Percentiles rank a stretch among this genome's conserved stretches.
phyloP scores from a whole-genome alignment of 2,888 invertebrate genomes.

The Xylocampa areola region DNA sequence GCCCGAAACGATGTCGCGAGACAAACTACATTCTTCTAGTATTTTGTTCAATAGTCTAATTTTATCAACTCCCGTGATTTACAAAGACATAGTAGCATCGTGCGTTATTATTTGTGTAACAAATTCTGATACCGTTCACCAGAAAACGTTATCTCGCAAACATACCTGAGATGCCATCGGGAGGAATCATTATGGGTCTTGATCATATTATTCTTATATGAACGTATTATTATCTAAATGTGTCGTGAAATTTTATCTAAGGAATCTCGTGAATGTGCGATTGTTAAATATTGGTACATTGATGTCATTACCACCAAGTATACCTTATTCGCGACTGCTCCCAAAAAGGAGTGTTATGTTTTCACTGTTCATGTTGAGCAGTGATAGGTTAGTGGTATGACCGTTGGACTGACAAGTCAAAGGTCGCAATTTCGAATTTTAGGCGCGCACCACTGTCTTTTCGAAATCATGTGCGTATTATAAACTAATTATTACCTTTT shows the following conservation, averaged over 20 bases:
- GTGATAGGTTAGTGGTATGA: background rate
- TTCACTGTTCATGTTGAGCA: background rate
- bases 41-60: conserved; percentile 1
- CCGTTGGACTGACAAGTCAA: too few species aligned
- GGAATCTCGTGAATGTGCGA: conserved; percentile 41
- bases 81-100: conserved; percentile 53
- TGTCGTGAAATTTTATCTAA: conserved; percentile 63
- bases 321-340: too few species aligned
- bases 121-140: conserved; percentile 74
- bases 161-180: conserved; percentile 68
- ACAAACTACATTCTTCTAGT: conserved; percentile 13
- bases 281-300: conserved; percentile 42
- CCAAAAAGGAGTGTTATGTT: conserved; percentile 23
- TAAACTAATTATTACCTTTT: too few species aligned
- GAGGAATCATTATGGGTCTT: conserved; percentile 56
- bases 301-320: conserved; percentile 23
- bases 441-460: too few species aligned
- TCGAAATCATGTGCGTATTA: too few species aligned
- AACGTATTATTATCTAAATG: conserved; percentile 63
- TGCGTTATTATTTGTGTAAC: conserved; percentile 75
- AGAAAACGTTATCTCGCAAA: conserved; percentile 67
- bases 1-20: too few species aligned
- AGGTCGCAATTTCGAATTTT: too few species aligned
- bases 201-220: conserved; percentile 57
- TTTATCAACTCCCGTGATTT: conserved; percentile 5